phyloP scores from a whole-genome alignment of 2,797 vertebrate species.

The Sebastes wilsoni region DNA sequence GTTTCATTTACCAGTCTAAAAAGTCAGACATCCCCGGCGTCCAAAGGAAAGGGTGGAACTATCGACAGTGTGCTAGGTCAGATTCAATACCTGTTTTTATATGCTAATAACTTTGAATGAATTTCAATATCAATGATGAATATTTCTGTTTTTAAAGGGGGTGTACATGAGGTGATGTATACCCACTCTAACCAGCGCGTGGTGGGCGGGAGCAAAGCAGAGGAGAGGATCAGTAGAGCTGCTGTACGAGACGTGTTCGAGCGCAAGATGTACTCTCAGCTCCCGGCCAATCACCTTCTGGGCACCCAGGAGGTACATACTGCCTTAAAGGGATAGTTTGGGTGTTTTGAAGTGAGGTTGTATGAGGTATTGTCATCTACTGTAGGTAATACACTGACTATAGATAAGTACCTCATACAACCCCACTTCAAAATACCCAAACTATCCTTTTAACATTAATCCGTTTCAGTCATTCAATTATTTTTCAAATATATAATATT shows the following conservation, averaged over 20 bases:
- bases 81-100: background rate
- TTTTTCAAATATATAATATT: background rate
- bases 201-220: conserved; percentile 94
- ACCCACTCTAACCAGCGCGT: conserved; percentile 95
- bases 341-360: no score
- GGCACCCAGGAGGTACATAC: conserved; percentile 85
- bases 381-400: no score
- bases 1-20: conserved; percentile 51
- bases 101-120: background rate
- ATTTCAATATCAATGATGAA: background rate
- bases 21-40: conserved; percentile 1
- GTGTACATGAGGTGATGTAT: conserved; percentile 88
- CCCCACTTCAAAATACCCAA: no score
- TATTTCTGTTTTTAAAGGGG: conserved; percentile 74
- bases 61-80: conserved; percentile 74
- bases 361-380: no score
- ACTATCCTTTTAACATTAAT: no score
- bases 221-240: conserved; percentile 90
- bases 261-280: conserved; percentile 89
- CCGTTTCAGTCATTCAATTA: background rate
- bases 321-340: background rate
- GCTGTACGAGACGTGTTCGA: conserved; percentile 92
- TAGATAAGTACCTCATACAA: no score
- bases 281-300: conserved; percentile 89
- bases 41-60: conserved; percentile 32